These are phyloP conservation scores for Hirundo rustica DNA, from an alignment of 2,797 vertebrate species.

Conservation along the genomic window DNA sequence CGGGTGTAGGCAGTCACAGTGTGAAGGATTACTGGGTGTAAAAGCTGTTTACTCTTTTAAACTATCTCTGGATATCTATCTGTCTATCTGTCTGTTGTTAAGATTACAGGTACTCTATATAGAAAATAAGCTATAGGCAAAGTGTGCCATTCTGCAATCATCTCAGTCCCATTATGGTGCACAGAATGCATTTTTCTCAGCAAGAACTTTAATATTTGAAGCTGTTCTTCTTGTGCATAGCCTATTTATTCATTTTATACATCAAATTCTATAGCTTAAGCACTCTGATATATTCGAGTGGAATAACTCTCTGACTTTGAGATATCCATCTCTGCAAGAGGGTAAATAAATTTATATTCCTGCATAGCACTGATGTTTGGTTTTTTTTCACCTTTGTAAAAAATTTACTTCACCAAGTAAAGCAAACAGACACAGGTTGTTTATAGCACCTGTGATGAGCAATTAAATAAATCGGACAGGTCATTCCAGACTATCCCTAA, in stretches of 20 bases:
- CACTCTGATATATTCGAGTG: not conserved
- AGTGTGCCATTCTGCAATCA: slow-evolving; percentile 22
- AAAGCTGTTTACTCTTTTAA: slow-evolving; percentile 28
- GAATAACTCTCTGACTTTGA: not conserved
- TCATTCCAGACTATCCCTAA: not conserved
- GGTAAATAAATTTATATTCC: slow-evolving; percentile 22
- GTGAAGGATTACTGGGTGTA: not conserved
- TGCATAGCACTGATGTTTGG: not conserved
- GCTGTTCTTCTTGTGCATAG: not conserved
- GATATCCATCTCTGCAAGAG: not conserved
- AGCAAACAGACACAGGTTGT: not conserved
- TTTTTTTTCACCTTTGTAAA: not conserved
- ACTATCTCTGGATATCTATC: not conserved
- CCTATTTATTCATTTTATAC: slow-evolving; percentile 54
- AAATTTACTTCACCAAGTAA: not conserved
- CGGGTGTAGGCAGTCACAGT: not conserved
- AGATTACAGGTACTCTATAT: slow-evolving; percentile 8
- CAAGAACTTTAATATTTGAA: slow-evolving; percentile 42
- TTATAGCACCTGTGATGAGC: not conserved
- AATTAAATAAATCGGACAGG: not conserved
- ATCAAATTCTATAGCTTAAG: slow-evolving; percentile 6
- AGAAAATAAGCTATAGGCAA: slow-evolving; percentile 35
- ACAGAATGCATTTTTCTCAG: slow-evolving; percentile 51
- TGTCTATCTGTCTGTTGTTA: slow-evolving; percentile 35
- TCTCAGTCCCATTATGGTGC: slow-evolving; percentile 30